phyloP scores from a whole-genome alignment of 2,113 vertebrate genomes.

The Prionailurus viverrinus region DNA sequence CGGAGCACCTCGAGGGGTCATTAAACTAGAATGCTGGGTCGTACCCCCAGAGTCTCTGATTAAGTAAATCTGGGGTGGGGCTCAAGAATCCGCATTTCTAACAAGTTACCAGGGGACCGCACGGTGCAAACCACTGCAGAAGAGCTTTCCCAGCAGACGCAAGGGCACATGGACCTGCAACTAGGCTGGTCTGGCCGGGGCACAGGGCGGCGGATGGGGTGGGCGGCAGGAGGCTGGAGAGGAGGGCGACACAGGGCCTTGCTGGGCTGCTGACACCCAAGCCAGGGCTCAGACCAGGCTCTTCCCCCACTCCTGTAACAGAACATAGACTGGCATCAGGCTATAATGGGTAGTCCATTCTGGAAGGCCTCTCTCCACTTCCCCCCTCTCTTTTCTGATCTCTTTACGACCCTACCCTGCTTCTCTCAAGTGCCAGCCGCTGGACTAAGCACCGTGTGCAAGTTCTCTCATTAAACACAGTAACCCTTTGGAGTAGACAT shows the following conservation, averaged over 20 bases:
- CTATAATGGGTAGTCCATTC: neutral
- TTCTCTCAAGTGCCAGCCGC: neutral
- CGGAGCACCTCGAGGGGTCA: neutral
- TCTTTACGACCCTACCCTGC: neutral
- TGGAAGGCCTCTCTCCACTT: neutral
- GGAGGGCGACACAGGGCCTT: too few relatives aligned
- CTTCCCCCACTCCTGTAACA: neutral
- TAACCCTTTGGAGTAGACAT: neutral
- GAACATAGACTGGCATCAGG: neutral
- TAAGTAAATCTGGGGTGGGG: neutral
- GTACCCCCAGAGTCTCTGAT: neutral
- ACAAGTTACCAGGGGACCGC: neutral
- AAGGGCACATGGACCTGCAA: too few relatives aligned
- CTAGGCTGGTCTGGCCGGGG: neutral
- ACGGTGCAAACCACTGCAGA: neutral
- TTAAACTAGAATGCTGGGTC: neutral
- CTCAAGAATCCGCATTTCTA: neutral
- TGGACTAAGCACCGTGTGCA: neutral
- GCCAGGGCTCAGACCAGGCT: neutral
- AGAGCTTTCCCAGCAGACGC: neutral
- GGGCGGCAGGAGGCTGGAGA: too few relatives aligned
- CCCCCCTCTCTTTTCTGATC: neutral
- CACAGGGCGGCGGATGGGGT: accelerated
- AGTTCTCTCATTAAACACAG: neutral
- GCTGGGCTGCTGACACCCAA: neutral